Percentiles rank a stretch among this genome's conserved stretches.
phyloP scores from a whole-genome alignment of 2,888 invertebrate species.

The Amphipyra tragopoginis region DNA sequence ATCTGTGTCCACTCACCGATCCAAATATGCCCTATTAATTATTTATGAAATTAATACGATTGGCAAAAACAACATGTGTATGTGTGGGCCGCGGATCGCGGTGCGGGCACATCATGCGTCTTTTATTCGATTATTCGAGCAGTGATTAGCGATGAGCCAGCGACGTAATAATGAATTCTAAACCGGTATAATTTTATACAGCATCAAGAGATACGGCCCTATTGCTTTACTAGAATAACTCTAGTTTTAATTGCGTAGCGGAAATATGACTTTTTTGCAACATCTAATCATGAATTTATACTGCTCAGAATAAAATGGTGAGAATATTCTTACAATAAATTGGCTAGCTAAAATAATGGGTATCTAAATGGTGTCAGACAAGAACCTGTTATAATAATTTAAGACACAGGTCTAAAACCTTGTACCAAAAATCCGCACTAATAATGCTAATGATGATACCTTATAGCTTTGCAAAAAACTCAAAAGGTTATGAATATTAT shows the following conservation, averaged over 20 bases:
- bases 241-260: constrained; percentile 37
- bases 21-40: constrained; percentile 85
- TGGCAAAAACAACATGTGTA: constrained; percentile 80
- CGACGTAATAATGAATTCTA: constrained; percentile 56
- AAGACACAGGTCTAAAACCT: constrained; percentile 1
- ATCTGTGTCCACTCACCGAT: constrained; percentile 80
- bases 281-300: constrained; percentile 15
- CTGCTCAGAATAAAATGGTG: constrained; percentile 8
- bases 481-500: not conserved
- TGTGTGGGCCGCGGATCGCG: constrained; percentile 59
- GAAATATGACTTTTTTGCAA: constrained; percentile 32
- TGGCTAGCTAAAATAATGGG: constrained; percentile 21
- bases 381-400: constrained; percentile 33
- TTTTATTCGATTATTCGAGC: constrained; percentile 81
- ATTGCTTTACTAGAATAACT: constrained; percentile 15
- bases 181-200: constrained; percentile 32
- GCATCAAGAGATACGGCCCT: constrained; percentile 21
- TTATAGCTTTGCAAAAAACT: not conserved
- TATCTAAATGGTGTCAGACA: constrained; percentile 25
- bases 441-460: not conserved
- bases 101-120: constrained; percentile 64
- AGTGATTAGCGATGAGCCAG: constrained; percentile 62
- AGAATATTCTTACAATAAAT: constrained; percentile 27
- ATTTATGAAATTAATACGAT: constrained; percentile 87
- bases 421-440: constrained; percentile 2